Conservation (phyloP, 2,888 invertebrate species). For the Pandemis heparana region DNA sequence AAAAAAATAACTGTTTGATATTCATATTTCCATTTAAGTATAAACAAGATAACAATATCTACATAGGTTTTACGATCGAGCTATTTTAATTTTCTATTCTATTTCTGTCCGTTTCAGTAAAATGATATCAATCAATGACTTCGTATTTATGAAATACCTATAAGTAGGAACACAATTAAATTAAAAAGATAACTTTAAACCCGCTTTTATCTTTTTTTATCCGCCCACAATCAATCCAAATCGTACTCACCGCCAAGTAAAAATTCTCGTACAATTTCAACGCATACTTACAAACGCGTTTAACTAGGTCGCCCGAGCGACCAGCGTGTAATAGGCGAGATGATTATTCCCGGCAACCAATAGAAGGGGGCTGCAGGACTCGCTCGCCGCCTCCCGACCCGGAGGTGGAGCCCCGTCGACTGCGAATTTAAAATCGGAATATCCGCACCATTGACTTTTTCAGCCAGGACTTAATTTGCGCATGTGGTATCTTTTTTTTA, state of each 20-base stretch:
- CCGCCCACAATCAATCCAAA: not conserved
- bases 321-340: constrained; percentile 68
- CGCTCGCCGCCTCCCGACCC: constrained; percentile 40
- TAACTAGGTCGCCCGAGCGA: constrained; percentile 44
- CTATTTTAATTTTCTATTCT: no score
- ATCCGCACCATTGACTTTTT: constrained; percentile 12
- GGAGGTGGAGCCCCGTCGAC: constrained; percentile 36
- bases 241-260: not conserved
- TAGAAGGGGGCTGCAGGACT: constrained; percentile 59
- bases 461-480: constrained; percentile 11
- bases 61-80: no score
- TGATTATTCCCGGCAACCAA: constrained; percentile 72
- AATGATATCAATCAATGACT: no score
- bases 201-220: not conserved
- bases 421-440: constrained; percentile 40
- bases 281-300: constrained; percentile 23
- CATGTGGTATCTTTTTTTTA: not conserved
- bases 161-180: no score
- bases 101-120: no score
- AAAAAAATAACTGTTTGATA: no score
- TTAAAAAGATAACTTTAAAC: not conserved
- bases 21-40: no score
- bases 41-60: no score
- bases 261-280: constrained; percentile 17
- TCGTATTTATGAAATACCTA: no score